phyloP scores from a whole-genome alignment of 2,888 invertebrate genomes.

The Scaptomyza polygonia region DNA sequence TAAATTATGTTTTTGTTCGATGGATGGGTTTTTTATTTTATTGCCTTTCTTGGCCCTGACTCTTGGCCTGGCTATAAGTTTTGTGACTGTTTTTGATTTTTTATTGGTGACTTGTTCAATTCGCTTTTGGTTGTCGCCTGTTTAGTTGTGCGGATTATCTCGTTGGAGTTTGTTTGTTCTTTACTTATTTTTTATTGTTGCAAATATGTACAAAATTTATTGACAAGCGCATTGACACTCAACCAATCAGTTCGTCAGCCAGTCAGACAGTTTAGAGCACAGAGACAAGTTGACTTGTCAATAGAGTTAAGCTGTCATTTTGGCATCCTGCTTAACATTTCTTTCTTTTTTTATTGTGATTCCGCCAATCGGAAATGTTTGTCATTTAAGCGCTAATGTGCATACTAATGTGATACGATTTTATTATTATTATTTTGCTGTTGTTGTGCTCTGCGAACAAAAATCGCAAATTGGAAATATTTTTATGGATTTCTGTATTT shows the following conservation, averaged over 20 bases:
- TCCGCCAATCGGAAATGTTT: constrained; percentile 43
- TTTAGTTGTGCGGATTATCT: constrained; percentile 77
- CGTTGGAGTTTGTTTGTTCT: constrained; percentile 27
- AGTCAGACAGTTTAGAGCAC: constrained; percentile 39
- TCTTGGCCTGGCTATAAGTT: constrained; percentile 35
- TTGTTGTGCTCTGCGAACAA: neutral
- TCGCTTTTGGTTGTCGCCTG: constrained; percentile 28
- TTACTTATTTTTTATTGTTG: constrained; percentile 12
- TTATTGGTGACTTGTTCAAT: constrained; percentile 38
- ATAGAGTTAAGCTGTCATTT: constrained; percentile 59
- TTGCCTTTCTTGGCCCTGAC: constrained; percentile 30
- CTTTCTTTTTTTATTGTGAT: constrained; percentile 23
- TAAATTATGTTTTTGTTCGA: constrained; percentile 74
- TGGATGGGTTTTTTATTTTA: constrained; percentile 51
- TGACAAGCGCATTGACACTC: constrained; percentile 68
- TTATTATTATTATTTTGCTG: neutral
- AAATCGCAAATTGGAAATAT: neutral
- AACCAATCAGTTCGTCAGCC: constrained; percentile 40
- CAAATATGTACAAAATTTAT: constrained; percentile 62
- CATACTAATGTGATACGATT: constrained; percentile 44
- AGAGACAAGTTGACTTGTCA: constrained; percentile 61
- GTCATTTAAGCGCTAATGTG: constrained; percentile 63
- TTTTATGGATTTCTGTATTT: too few relatives aligned
- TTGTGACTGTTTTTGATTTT: constrained; percentile 38
- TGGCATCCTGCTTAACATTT: constrained; percentile 66